Conservation (phyloP, 92 coral and sea anemone species). For the Muricea muricata region DNA sequence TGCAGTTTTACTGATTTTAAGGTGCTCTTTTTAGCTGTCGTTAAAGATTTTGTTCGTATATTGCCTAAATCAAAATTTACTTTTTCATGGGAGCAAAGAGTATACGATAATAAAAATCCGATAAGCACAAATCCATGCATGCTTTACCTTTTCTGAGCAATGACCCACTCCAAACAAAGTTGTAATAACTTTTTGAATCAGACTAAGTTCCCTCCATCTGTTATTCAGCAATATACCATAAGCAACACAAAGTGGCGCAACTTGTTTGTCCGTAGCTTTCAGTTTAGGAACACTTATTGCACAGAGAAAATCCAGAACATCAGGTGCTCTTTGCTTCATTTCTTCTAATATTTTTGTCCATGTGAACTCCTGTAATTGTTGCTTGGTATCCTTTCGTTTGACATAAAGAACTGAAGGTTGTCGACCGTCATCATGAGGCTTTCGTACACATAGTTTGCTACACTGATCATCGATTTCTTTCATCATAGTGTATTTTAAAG, state of each 20-base stretch:
- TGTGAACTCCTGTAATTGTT: slow-evolving; percentile 12
- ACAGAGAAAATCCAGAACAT: slow-evolving; percentile 52
- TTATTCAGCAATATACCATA: slow-evolving; percentile 41
- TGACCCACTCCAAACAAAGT: slow-evolving; percentile 56
- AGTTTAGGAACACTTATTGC: slow-evolving; percentile 51
- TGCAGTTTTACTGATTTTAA: too few relatives aligned
- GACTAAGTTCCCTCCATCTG: slow-evolving; percentile 49
- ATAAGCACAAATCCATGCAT: neutral
- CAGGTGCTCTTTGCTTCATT: slow-evolving; percentile 55
- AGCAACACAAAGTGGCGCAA: slow-evolving; percentile 47
- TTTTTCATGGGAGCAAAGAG: too few relatives aligned
- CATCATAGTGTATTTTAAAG: slow-evolving; percentile 12
- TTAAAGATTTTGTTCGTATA: too few relatives aligned
- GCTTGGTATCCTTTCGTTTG: neutral
- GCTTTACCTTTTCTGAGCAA: slow-evolving; percentile 55
- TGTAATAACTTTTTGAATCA: slow-evolving; percentile 46
- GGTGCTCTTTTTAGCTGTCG: too few relatives aligned
- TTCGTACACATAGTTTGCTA: slow-evolving; percentile 25
- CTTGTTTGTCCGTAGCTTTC: slow-evolving; percentile 42
- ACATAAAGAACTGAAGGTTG: slow-evolving; percentile 19
- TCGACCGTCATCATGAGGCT: neutral
- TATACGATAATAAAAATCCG: slow-evolving; percentile 17
- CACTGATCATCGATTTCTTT: slow-evolving; percentile 23
- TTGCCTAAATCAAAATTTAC: slow-evolving; percentile 22
- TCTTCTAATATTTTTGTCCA: slow-evolving; percentile 39